Evolutionary conservation across 2,797 vertebrate species (phyloP), one percentile per base, ranked within the genome.

Genomic region (Menidia menidia): DNA sequence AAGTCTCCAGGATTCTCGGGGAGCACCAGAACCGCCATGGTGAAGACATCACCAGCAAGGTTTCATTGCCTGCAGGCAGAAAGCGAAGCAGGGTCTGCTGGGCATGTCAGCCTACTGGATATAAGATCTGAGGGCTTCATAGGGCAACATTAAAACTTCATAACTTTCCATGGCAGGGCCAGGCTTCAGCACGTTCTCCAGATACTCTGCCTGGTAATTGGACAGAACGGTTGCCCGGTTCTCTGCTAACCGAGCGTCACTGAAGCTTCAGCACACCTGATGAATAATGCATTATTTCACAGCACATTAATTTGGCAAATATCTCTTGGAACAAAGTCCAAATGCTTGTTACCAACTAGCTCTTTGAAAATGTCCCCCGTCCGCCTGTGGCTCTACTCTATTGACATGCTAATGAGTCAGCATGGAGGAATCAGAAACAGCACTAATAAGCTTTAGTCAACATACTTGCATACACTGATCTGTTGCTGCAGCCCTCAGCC

Each of bases 321-420:
- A 81, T 83, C 86, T 88, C 73, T 86, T 55, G 39, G 70, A 53
- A 82, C 55, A 76, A 87, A 89, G 78, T 82, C 59, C 60, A 76
- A 91, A 84, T 14, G 56, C 66, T 80, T 72, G 68, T 79, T 79
- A 81, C 65, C 62, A 48, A 78, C 72, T 51, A 56, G 43, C 69
- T 77, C 58, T 85, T 73, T 84, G 79, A 86, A 88, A 87, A 83
- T 75, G 75, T 68, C 79, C 77, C 61, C 64, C 11, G 25, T 58
- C 50, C 31, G 43, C 62, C 60, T 66, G 72, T 74, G 68, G 79
- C 68, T 75, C 74, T 66, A 7, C 60, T 83, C 82, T 54, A 82
- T 81, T 90, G 84, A 89, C 83, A 90, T 87, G 84, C 74, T 90
- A 92, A 92, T 88, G 80, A 82, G 56, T 68, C 64, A 45, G 74